Percentiles rank a stretch among this genome's conserved stretches.
phyloP scores from a whole-genome alignment of 2,888 invertebrate genomes.

The Sinopyrophorus schimmeli region DNA sequence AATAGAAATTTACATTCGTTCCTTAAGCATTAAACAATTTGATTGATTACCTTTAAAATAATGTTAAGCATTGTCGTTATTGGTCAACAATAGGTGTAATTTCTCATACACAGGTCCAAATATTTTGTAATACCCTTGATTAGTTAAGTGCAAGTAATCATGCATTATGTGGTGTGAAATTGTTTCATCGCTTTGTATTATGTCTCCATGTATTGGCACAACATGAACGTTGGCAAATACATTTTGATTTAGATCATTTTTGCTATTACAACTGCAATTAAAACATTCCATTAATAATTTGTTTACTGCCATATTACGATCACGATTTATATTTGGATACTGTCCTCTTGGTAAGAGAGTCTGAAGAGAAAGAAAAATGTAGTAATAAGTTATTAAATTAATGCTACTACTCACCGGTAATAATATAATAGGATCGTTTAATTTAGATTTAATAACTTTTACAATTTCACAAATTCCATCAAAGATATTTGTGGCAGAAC shows the following conservation, averaged over 20 bases:
- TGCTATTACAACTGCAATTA: too few species aligned
- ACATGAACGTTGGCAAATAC: constrained; percentile 46
- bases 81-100: background rate
- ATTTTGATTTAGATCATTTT: background rate
- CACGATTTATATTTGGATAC: constrained; percentile 64
- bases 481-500: constrained; percentile 64
- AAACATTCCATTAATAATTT: constrained; percentile 55
- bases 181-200: constrained; percentile 58
- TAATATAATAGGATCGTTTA: constrained; percentile 59
- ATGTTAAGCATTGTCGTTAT: too few species aligned
- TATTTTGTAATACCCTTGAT: constrained; percentile 65
- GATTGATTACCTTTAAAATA: too few species aligned
- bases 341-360: constrained; percentile 69
- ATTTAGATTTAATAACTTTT: constrained; percentile 59
- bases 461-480: constrained; percentile 66
- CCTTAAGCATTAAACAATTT: too few species aligned
- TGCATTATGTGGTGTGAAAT: constrained; percentile 68
- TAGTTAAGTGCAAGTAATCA: constrained; percentile 70
- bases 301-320: constrained; percentile 64
- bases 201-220: constrained; percentile 51
- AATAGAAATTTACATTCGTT: too few species aligned
- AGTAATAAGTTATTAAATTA: background rate
- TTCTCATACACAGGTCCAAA: constrained; percentile 61
- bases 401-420: constrained; percentile 60
- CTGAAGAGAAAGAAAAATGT: constrained; percentile 52